Percentiles rank a stretch among this genome's conserved stretches.
Conservation (phyloP, 2,797 vertebrate genomes). For the Champsocephalus gunnari region DNA sequence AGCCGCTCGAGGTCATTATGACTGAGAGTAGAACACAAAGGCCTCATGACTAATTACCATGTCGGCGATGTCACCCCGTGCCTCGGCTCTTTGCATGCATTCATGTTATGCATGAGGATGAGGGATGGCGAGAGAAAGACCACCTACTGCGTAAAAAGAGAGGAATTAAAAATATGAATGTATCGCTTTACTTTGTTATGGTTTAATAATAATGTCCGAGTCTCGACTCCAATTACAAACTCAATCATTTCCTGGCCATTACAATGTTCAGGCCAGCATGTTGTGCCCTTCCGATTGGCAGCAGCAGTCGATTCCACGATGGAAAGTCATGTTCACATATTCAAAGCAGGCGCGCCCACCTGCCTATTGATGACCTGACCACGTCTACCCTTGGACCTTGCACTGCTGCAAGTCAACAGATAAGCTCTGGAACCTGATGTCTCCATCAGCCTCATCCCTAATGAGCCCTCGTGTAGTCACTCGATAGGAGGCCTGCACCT, state of each 20-base stretch:
- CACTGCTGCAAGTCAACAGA: constrained; percentile 43
- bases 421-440: constrained; percentile 50
- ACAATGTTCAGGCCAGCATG: constrained; percentile 38
- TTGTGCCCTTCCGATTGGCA: constrained; percentile 39
- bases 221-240: constrained; percentile 22
- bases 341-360: constrained; percentile 27
- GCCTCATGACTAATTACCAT: constrained; percentile 55
- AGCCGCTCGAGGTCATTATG: constrained; percentile 46
- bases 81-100: constrained; percentile 21
- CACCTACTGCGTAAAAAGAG: not conserved
- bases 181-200: constrained; percentile 10
- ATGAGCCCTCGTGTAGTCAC: constrained; percentile 39
- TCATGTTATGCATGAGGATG: constrained; percentile 15
- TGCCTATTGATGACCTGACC: constrained; percentile 48
- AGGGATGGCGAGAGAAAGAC: not conserved
- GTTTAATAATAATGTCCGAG: constrained; percentile 26
- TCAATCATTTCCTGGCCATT: constrained; percentile 12
- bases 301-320: constrained; percentile 43
- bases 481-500: constrained; percentile 32
- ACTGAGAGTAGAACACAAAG: constrained; percentile 24
- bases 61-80: constrained; percentile 36
- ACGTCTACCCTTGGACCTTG: constrained; percentile 51
- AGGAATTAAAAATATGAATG: constrained; percentile 8
- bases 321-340: constrained; percentile 49
- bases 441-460: constrained; percentile 51